Percentiles rank a stretch among this genome's conserved stretches.
Evolutionary conservation across 2,113 vertebrate genomes (phyloP).

Genomic region (Brachyhypopomus occidentalis): DNA sequence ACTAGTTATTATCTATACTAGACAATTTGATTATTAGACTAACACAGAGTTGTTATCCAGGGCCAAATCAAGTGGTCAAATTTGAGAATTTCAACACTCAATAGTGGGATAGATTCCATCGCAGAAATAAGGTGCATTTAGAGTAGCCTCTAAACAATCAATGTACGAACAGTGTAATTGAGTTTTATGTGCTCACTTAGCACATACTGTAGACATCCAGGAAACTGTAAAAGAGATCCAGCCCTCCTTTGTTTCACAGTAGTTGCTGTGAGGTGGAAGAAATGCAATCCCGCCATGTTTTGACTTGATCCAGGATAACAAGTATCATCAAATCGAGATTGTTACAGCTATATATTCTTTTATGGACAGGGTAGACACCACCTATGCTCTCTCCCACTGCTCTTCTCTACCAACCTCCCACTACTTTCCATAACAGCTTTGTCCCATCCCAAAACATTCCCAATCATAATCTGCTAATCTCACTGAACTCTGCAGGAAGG

Average conservation of each 20-base stretch:
- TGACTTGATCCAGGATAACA: slow-evolving; percentile 23
- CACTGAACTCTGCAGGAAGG: background rate
- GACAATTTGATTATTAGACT: background rate
- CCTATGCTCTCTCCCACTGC: background rate
- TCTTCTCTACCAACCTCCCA: background rate
- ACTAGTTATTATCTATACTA: slow-evolving; percentile 3
- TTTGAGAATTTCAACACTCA: background rate
- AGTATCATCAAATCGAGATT: background rate
- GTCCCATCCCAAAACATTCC: background rate
- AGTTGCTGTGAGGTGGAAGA: background rate
- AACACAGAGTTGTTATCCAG: slow-evolving; percentile 9
- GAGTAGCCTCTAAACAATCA: background rate
- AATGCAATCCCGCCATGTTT: background rate
- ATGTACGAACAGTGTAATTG: background rate
- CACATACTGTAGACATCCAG: background rate
- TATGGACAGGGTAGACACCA: background rate
- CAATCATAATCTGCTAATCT: background rate
- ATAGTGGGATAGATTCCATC: background rate
- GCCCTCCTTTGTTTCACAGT: background rate
- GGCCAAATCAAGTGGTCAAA: background rate
- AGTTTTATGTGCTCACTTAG: background rate
- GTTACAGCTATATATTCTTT: background rate
- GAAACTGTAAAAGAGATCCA: background rate
- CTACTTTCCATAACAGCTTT: background rate
- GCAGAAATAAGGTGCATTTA: too few relatives aligned